Base-by-base conservation (phyloP, 2,888 invertebrate species). In the Rapana venosa region DNA sequence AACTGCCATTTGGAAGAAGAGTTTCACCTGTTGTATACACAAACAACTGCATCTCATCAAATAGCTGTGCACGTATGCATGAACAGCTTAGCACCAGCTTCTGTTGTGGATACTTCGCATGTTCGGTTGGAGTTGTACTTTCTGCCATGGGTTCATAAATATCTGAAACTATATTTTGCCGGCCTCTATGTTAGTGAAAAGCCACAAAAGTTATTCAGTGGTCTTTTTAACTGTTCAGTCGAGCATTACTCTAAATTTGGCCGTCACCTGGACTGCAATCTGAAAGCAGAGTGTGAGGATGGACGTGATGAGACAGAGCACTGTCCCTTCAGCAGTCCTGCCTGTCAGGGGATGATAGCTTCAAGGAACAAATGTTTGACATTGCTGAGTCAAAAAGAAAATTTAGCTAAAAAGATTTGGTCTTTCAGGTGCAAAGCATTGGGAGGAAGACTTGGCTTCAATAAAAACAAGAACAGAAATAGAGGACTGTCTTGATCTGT, bases 301-400 rank as follows among this genome's bases (percentile, higher is more conserved):
- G 79, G 35, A 35, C 79, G n/a, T 2, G 79, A 79, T 79, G 79
- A 79, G 32, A 79, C 79, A 35, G 35, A 79, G 17, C 79, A 79
- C 79, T 79, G 79, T 79, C 79, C 79, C 79, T 79, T 35, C 79
- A 79, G 79, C 79, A 79, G 79, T 35, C 35, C 79, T 35, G 35
- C 32, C 11, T 79, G 79, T 79, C 79, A 32, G 17, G 79, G 79
- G 17, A 11, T 35, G 35, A 35, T 79, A 15, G 32, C 79, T 35
- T 32, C 79, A 79, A 17, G 79, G 20, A 79, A 79, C 79, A 79
- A 79, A 22, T 79, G 79, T 22, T 79, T 74, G 11, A 74, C 15
- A 61, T 1, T 61, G 22, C 1, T 61, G 1, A 1, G 15, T 22
- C 15, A 20, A 22, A 22, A 61, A 20, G 15, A 15, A 61, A 8